A percentile compares a stretch with the other conserved stretches of the same genome.
phyloP scores from a whole-genome alignment of 2,888 invertebrate genomes.

The Dynastes tityus region DNA sequence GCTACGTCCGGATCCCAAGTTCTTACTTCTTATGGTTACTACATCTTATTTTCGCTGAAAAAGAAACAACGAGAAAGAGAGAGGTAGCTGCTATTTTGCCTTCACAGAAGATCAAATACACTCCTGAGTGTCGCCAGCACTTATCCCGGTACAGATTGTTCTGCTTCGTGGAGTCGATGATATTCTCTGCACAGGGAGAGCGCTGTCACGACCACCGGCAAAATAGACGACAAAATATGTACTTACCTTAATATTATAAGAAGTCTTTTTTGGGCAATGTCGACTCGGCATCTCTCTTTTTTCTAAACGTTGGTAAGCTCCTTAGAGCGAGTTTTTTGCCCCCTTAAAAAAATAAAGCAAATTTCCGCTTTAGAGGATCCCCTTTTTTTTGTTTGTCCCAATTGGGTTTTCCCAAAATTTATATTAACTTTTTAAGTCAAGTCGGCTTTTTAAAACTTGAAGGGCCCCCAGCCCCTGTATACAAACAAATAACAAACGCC shows the following conservation, averaged over 20 bases:
- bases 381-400: too few relatives aligned
- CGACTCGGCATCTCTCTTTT: background rate
- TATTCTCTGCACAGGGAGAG: conserved; percentile 57
- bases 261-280: background rate
- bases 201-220: conserved; percentile 54
- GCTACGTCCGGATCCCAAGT: background rate
- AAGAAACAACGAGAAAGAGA: background rate
- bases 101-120: conserved; percentile 55
- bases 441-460: too few relatives aligned
- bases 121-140: conserved; percentile 57
- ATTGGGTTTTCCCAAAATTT: too few relatives aligned
- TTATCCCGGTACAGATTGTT: conserved; percentile 57
- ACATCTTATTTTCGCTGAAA: conserved; percentile 10
- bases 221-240: conserved; percentile 34
- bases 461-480: too few relatives aligned
- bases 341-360: too few relatives aligned
- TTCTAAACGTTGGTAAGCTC: background rate
- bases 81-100: conserved; percentile 46
- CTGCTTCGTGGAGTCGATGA: conserved; percentile 33
- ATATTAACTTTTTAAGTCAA: too few relatives aligned
- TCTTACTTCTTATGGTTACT: background rate
- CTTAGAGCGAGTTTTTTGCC: too few relatives aligned
- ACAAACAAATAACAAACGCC: too few relatives aligned
- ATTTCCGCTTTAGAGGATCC: too few relatives aligned
- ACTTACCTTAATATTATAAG: conserved; percentile 28